Base-by-base conservation (phyloP, 1,140 invertebrate species). In the Trachymyrmex septentrionalis region DNA sequence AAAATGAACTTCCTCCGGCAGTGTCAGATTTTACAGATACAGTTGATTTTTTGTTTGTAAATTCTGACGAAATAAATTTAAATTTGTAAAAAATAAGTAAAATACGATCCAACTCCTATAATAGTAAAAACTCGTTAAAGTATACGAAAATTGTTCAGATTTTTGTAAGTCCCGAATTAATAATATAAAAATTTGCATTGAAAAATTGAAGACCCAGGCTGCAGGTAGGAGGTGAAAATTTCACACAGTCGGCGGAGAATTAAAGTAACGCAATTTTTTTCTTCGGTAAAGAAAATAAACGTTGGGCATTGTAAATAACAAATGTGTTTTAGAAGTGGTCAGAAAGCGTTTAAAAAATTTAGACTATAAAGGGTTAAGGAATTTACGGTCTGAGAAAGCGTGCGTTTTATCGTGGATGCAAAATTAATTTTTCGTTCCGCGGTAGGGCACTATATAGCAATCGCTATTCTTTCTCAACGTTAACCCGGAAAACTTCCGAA, bases 341-440 rank as follows among this genome's bases (percentile, higher is more conserved):
- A 69, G 38, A 50, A 21, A 24, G 2, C 6, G 2, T 44, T 67
- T 69, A 48, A 69, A 69, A 50, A 48, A 69, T 69, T 27, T 69
- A 69, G 12, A n/a, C 6, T 48, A 50, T 50, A 69, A 50, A 16
- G 38, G 38, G 21, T 19, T 69, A 50, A 69, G 38, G 3, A 76
- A 44, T 12, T 30, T 57, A 19, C 24, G 21, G 5, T 3, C 21
- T n/a, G 57, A 50, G 75, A 53, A 71, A 55, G 75, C 38, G 21
- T 14, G 24, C 19, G 38, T 66, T 78, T 66, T 64, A 82, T 82
- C 50, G 38, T 61, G 55, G 55, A 86, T 64, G 85, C 53, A 72
- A 82, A 71, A 85, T 84, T 75, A 85, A 87, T 73, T 64, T 82
- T 63, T 85, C 66, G 50, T 86, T 72, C 38, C 66, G 73, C 73